phyloP scores from a whole-genome alignment of 2,797 vertebrate species.

The Artibeus jamaicensis region DNA sequence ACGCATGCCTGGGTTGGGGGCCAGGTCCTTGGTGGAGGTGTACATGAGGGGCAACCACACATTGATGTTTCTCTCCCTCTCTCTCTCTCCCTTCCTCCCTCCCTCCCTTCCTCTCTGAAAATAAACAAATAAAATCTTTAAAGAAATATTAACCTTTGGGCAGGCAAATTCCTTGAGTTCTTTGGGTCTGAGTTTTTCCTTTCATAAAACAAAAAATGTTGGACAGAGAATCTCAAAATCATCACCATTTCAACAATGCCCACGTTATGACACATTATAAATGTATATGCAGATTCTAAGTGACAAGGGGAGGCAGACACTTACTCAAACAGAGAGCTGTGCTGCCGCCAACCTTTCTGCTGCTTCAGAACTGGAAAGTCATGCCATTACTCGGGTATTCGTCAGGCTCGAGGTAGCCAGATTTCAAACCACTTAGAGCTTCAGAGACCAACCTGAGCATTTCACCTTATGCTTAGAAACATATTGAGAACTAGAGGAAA shows the following conservation, averaged over 20 bases:
- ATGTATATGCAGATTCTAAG: neutral
- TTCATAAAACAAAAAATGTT: neutral
- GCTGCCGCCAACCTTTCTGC: neutral
- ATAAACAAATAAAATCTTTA: no score
- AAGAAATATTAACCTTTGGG: neutral
- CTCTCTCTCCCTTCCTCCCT: no score
- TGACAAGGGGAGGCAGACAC: neutral
- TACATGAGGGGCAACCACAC: no score
- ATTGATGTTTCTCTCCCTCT: no score
- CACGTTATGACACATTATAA: neutral
- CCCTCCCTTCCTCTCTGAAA: no score
- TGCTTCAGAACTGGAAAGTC: neutral
- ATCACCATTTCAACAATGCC: neutral
- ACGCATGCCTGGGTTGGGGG: no score
- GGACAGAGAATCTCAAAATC: neutral
- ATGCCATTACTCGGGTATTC: neutral
- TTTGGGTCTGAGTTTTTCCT: neutral
- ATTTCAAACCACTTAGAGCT: conserved; percentile 30
- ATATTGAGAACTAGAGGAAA: conserved; percentile 60
- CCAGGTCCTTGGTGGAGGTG: no score
- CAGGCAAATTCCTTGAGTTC: neutral
- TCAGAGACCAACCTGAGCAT: conserved; percentile 39
- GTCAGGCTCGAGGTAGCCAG: conserved; percentile 33
- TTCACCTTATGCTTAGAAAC: conserved; percentile 49
- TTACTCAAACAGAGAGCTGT: neutral